A percentile compares a stretch with the other conserved stretches of the same genome.
Evolutionary conservation across 2,797 vertebrate species (phyloP).

Genomic region (Myripristis jacobus): DNA sequence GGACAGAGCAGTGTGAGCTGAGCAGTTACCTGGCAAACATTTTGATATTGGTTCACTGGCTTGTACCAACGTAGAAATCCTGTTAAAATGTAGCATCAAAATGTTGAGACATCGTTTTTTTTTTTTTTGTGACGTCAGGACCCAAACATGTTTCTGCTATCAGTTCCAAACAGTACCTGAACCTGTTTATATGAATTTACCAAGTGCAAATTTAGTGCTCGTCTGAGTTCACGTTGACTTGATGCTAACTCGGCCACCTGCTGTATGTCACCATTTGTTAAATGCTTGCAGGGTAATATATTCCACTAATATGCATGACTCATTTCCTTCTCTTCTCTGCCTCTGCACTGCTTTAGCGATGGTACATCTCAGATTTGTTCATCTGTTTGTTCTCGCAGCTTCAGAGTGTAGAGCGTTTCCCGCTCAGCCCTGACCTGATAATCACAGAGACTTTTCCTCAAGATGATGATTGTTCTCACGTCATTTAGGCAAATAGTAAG

Average conservation of each 20-base stretch:
- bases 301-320: slow-evolving; percentile 27
- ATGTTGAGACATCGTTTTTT: background rate
- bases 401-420: background rate
- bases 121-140: too few species aligned
- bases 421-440: background rate
- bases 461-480: slow-evolving; percentile 9
- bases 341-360: background rate
- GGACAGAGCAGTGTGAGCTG: background rate
- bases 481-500: background rate
- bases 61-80: background rate
- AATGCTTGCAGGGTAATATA: background rate
- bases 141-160: too few species aligned
- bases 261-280: slow-evolving; percentile 10
- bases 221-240: slow-evolving; percentile 22
- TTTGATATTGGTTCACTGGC: background rate
- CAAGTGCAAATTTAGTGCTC: background rate
- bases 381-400: background rate
- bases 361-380: background rate
- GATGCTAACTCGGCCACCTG: background rate
- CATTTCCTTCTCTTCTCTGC: slow-evolving; percentile 1
- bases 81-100: background rate
- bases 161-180: too few species aligned
- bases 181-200: too few species aligned
- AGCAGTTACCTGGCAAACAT: slow-evolving; percentile 15
- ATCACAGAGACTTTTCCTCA: slow-evolving; percentile 5